Conservation (phyloP, 1,140 invertebrate species). For the Sinella curviseta region DNA sequence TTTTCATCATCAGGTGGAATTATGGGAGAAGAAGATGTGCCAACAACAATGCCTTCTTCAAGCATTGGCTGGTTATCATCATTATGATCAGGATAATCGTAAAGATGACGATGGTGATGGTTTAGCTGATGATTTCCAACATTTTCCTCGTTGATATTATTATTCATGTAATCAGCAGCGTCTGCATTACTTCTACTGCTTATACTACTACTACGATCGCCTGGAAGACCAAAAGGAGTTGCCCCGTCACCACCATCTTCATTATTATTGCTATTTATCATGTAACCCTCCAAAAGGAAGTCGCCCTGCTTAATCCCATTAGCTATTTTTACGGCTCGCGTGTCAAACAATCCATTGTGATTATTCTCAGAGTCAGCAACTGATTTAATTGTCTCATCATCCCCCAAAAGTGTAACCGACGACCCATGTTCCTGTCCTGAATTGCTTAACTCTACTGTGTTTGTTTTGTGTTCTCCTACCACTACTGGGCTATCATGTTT, state of each 20-base stretch:
- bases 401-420: too few species aligned
- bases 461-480: too few species aligned
- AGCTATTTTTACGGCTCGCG: background rate
- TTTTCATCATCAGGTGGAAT: background rate
- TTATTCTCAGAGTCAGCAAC: background rate
- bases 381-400: background rate
- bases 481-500: background rate
- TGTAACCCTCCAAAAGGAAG: constrained; percentile 1
- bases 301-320: constrained; percentile 18
- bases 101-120: background rate
- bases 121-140: background rate
- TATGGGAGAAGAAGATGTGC: background rate
- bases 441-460: too few species aligned
- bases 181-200: background rate
- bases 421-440: too few species aligned
- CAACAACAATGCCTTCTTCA: too few species aligned
- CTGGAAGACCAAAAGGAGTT: too few species aligned
- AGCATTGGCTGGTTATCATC: background rate
- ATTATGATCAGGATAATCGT: background rate
- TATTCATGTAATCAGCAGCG: background rate
- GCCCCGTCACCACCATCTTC: background rate
- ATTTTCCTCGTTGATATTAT: background rate
- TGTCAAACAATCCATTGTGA: background rate
- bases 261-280: background rate
- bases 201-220: background rate